Conservation (phyloP, 1,140 invertebrate species). For the Procambarus virginalis region DNA sequence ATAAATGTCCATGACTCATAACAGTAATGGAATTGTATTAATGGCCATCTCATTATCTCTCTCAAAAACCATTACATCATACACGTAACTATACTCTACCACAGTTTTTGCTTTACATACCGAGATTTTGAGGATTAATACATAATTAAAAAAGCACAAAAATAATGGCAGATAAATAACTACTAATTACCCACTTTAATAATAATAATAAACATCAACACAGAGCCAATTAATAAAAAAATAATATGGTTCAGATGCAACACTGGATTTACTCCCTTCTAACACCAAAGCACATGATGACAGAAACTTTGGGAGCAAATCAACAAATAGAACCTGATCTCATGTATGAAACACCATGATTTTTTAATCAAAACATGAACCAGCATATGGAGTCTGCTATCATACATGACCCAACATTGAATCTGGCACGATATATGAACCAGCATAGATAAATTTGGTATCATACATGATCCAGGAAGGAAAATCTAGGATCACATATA, state of each 20-base stretch:
- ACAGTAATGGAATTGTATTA: background rate
- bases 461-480: constrained; percentile 30
- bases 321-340: background rate
- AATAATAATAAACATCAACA: constrained; percentile 3
- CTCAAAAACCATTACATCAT: background rate
- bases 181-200: constrained; percentile 11
- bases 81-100: background rate
- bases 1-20: background rate
- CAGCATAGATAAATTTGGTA: background rate
- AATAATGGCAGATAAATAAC: background rate
- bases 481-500: background rate
- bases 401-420: constrained; percentile 1
- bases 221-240: background rate
- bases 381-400: background rate
- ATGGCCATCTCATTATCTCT: background rate
- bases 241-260: background rate
- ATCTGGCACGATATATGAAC: background rate
- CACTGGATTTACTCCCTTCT: background rate
- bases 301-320: background rate
- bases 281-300: background rate
- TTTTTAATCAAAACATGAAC: constrained; percentile 2
- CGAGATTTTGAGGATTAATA: background rate
- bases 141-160: background rate
- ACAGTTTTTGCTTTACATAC: background rate
- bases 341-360: background rate